phyloP scores from a whole-genome alignment of 2,113 vertebrate species.

The Oryzias celebensis region DNA sequence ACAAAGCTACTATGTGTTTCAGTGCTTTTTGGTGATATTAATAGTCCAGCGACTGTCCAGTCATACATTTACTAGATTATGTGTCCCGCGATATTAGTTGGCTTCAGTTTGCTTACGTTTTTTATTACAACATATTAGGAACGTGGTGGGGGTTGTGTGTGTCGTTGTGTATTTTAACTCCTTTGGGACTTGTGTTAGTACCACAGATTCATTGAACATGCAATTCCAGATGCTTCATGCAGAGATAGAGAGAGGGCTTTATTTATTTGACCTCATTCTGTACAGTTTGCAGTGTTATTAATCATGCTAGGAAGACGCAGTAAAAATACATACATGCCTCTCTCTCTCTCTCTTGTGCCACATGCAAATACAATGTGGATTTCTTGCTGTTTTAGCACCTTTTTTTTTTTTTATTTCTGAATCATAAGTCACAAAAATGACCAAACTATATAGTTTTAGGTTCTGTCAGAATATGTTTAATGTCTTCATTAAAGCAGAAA shows the following conservation, averaged over 20 bases:
- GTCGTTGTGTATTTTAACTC: slow-evolving; percentile 39
- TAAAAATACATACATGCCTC: slow-evolving; percentile 17
- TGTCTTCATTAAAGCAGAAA: slow-evolving; percentile 1
- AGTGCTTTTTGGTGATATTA: slow-evolving; percentile 22
- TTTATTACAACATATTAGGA: slow-evolving; percentile 17
- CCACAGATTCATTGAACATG: slow-evolving; percentile 44
- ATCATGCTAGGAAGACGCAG: slow-evolving; percentile 38
- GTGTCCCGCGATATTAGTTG: slow-evolving; percentile 8
- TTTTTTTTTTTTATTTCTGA: neutral
- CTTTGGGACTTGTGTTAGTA: slow-evolving; percentile 38
- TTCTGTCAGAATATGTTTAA: slow-evolving; percentile 1
- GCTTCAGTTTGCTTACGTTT: slow-evolving; percentile 23
- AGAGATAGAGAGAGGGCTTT: slow-evolving; percentile 25
- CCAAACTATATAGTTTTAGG: too few species aligned
- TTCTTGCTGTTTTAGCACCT: slow-evolving; percentile 15
- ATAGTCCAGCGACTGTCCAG: slow-evolving; percentile 22
- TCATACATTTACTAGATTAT: slow-evolving; percentile 24
- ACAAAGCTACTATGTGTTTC: slow-evolving; percentile 6
- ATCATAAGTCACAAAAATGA: slow-evolving; percentile 4
- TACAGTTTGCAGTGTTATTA: slow-evolving; percentile 54
- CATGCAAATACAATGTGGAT: slow-evolving; percentile 16
- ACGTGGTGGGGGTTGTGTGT: neutral
- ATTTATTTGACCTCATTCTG: slow-evolving; percentile 65
- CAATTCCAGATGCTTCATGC: slow-evolving; percentile 50
- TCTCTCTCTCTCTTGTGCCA: slow-evolving; percentile 10